Conservation (phyloP, 2,797 vertebrate species). For the Psittacula echo region DNA sequence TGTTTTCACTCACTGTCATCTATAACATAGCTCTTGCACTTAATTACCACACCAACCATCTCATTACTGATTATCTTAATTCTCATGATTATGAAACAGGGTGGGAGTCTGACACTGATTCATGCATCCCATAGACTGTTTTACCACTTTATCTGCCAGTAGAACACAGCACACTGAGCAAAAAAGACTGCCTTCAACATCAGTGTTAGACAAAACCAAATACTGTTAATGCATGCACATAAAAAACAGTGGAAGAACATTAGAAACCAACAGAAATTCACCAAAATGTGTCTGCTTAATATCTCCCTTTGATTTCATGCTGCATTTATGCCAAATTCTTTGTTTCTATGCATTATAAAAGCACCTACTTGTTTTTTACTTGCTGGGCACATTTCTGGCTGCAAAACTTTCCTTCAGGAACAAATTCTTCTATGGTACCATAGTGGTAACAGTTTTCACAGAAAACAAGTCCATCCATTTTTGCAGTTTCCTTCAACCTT, state of each 20-base stretch:
- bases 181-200: not conserved
- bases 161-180: not conserved
- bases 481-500: slow-evolving; percentile 78
- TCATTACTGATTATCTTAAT: slow-evolving; percentile 37
- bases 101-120: slow-evolving; percentile 29
- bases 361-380: slow-evolving; percentile 83
- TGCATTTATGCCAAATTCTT: not conserved
- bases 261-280: not conserved
- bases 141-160: not conserved
- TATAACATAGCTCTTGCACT: not conserved
- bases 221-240: not conserved
- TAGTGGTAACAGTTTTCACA: slow-evolving; percentile 84
- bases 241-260: not conserved
- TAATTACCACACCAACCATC: not conserved
- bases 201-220: slow-evolving; percentile 10
- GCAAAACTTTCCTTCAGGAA: slow-evolving; percentile 81
- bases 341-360: not conserved
- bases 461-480: slow-evolving; percentile 81
- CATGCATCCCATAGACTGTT: slow-evolving; percentile 19
- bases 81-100: not conserved
- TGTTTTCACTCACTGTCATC: not conserved
- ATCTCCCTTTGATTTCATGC: not conserved
- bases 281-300: not conserved
- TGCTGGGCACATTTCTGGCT: slow-evolving; percentile 83
- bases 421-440: slow-evolving; percentile 80